A percentile compares a stretch with the other conserved stretches of the same genome.
These are phyloP conservation scores for Gallinago media DNA, from an alignment of 2,113 vertebrate genomes.

Conservation along the genomic window DNA sequence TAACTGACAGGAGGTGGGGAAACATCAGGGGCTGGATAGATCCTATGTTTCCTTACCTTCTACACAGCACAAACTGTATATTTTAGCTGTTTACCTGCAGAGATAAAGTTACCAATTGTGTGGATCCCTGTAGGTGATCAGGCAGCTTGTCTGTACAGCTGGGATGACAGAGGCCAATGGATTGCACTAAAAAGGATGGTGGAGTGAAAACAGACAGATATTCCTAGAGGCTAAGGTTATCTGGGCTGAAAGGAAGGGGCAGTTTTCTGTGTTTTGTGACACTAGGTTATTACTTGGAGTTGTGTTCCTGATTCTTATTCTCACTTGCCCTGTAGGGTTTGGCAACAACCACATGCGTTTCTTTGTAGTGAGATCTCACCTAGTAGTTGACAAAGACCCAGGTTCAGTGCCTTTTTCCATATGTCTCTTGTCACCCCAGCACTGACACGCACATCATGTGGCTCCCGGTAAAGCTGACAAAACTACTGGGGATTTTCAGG, in stretches of 20 bases:
- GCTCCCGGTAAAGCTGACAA: not conserved
- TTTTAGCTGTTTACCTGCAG: not conserved
- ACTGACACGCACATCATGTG: not conserved
- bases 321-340: rapidly evolving
- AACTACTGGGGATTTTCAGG: not conserved
- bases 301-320: not conserved
- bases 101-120: not conserved
- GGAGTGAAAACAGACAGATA: not conserved
- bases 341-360: not conserved
- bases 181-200: not conserved
- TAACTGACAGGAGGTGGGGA: not conserved
- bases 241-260: not conserved
- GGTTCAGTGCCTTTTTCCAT: not conserved
- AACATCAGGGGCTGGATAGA: not conserved
- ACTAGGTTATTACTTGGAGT: not conserved
- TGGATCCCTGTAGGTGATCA: not conserved
- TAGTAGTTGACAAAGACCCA: not conserved
- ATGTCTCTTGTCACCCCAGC: not conserved
- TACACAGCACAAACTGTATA: not conserved
- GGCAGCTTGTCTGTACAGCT: not conserved
- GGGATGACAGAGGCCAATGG: not conserved
- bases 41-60: not conserved
- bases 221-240: not conserved
- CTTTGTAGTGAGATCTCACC: not conserved
- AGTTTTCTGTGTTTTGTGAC: not conserved